Conservation (phyloP, 1,140 invertebrate genomes). For the Tribolium madens region DNA sequence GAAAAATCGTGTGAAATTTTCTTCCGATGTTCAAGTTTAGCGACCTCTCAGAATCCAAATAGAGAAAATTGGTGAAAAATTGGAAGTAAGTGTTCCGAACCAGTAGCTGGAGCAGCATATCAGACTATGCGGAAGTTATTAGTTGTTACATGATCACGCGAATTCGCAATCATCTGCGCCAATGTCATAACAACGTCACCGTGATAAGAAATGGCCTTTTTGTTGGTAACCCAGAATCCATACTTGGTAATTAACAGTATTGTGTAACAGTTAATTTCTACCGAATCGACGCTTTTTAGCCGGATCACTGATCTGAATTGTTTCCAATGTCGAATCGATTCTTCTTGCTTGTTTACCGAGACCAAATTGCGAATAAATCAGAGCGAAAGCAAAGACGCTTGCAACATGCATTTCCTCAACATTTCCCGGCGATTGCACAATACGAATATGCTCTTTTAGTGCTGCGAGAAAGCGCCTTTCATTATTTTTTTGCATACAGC, state of each 20-base stretch:
- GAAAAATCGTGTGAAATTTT: background rate
- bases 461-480: too few species aligned
- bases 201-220: conserved; percentile 2
- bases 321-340: conserved; percentile 19
- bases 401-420: background rate
- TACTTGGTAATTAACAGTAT: conserved; percentile 20
- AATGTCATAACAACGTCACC: background rate
- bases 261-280: conserved; percentile 27
- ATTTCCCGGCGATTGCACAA: too few species aligned
- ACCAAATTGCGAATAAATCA: background rate
- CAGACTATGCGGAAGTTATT: conserved; percentile 24
- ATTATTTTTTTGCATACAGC: too few species aligned
- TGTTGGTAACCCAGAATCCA: conserved; percentile 7
- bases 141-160: conserved; percentile 20
- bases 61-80: background rate
- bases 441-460: too few species aligned
- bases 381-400: background rate
- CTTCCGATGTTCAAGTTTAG: background rate
- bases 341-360: background rate
- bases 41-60: background rate
- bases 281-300: conserved; percentile 6
- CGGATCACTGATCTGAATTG: conserved; percentile 9
- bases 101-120: conserved; percentile 5
- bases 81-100: background rate
- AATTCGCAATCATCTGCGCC: conserved; percentile 4